A percentile compares a stretch with the other conserved stretches of the same genome.
Evolutionary conservation across 2,888 invertebrate species (phyloP).

Genomic region (Nomada hirtipes): DNA sequence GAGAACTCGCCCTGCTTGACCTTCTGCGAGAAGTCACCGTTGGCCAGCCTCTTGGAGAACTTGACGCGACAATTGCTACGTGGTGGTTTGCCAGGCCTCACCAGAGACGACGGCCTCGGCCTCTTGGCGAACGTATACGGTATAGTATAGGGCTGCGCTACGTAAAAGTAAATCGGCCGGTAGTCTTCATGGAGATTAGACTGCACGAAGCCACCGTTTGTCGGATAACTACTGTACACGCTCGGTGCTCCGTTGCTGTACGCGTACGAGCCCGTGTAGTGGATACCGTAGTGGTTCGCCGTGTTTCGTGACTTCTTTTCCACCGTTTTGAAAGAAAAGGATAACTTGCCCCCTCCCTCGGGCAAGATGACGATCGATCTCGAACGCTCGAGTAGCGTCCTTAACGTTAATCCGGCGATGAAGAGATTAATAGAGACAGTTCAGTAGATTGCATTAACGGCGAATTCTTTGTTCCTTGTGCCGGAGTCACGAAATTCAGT

Average conservation of each 20-base stretch:
- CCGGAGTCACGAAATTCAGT: too few relatives aligned
- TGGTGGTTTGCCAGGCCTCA: slow-evolving; percentile 73
- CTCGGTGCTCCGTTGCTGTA: slow-evolving; percentile 80
- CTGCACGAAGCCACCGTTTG: slow-evolving; percentile 68
- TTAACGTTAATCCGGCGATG: too few relatives aligned
- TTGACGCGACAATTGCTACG: slow-evolving; percentile 78
- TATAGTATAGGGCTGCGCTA: slow-evolving; percentile 81
- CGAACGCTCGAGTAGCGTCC: neutral
- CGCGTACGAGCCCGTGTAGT: slow-evolving; percentile 79
- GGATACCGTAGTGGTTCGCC: slow-evolving; percentile 81
- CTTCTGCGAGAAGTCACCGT: slow-evolving; percentile 81
- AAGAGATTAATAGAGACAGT: too few relatives aligned
- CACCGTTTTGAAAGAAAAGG: slow-evolving; percentile 73
- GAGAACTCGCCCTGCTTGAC: slow-evolving; percentile 82
- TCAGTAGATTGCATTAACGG: too few relatives aligned
- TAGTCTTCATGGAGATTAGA: slow-evolving; percentile 79
- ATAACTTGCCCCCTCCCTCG: slow-evolving; percentile 2
- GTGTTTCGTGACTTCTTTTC: slow-evolving; percentile 81
- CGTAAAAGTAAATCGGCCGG: slow-evolving; percentile 82
- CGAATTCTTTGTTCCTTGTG: neutral
- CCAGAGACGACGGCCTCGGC: slow-evolving; percentile 77
- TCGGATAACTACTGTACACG: slow-evolving; percentile 73
- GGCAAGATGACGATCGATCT: neutral
- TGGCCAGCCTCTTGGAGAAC: slow-evolving; percentile 79
- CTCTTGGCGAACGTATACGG: slow-evolving; percentile 81